A percentile compares a stretch with the other conserved stretches of the same genome.
phyloP scores from a whole-genome alignment of 2,113 vertebrate genomes.

The Struthio camelus region DNA sequence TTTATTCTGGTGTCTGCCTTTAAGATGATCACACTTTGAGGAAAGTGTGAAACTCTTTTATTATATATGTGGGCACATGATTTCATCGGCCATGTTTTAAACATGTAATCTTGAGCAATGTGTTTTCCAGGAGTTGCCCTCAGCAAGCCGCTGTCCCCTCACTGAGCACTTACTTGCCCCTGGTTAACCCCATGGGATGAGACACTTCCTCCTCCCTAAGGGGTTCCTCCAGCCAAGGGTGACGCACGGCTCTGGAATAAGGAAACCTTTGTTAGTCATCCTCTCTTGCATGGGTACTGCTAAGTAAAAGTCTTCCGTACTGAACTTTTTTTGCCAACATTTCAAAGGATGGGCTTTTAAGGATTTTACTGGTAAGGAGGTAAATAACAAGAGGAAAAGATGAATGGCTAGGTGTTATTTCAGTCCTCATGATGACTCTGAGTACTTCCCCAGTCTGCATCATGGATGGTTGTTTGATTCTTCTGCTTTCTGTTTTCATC shows the following conservation, averaged over 20 bases:
- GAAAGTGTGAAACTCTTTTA: neutral
- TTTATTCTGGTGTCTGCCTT: neutral
- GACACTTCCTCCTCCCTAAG: neutral
- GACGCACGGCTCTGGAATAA: neutral
- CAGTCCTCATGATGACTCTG: neutral
- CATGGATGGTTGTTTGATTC: neutral
- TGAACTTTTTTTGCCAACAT: neutral
- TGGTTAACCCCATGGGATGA: neutral
- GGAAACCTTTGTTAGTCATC: neutral
- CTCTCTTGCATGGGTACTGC: neutral
- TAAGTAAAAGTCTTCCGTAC: neutral
- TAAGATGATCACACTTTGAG: neutral
- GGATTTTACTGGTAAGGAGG: neutral
- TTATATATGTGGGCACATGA: neutral
- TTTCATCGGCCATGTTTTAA: neutral
- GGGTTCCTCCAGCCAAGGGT: neutral
- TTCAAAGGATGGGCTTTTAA: neutral
- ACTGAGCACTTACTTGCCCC: neutral
- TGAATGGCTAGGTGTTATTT: slow-evolving; percentile 7
- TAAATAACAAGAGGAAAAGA: neutral
- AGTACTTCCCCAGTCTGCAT: neutral
- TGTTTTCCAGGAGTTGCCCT: neutral
- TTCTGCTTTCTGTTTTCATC: neutral
- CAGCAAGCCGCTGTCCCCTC: neutral
- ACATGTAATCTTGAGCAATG: neutral